These are phyloP conservation scores for Porites lutea DNA, from an alignment of 64 coral and sea anemone species.

Conservation along the genomic window DNA sequence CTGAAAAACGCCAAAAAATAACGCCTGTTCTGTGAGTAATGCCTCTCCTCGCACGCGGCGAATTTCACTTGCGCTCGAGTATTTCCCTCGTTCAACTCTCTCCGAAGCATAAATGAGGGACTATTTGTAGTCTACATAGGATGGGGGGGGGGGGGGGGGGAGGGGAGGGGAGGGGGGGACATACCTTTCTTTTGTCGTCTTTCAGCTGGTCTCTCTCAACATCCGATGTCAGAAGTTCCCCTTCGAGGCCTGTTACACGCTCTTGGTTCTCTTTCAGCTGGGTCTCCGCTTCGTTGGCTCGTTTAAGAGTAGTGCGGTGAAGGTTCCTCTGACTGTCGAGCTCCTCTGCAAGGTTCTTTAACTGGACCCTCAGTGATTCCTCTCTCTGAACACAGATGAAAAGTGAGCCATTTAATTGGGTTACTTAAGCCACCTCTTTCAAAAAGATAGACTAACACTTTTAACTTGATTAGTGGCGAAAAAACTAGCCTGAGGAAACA, in stretches of 20 bases:
- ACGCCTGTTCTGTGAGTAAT: no score
- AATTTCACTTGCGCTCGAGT: no score
- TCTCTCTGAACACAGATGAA: slow-evolving; percentile 59
- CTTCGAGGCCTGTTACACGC: slow-evolving; percentile 85
- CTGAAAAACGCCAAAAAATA: no score
- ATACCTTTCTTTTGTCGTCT: slow-evolving; percentile 94
- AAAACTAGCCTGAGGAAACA: no score
- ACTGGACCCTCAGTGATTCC: slow-evolving; percentile 73
- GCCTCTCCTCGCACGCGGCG: no score
- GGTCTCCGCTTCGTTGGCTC: slow-evolving; percentile 87
- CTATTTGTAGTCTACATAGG: no score
- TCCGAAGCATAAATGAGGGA: no score
- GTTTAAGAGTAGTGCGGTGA: slow-evolving; percentile 88
- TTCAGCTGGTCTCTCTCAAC: slow-evolving; percentile 93
- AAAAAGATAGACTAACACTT: no score
- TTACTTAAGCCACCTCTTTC: neutral
- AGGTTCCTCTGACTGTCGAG: slow-evolving; percentile 91
- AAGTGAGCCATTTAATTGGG: neutral
- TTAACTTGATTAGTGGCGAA: no score
- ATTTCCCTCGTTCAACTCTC: no score
- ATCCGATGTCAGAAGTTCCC: slow-evolving; percentile 91
- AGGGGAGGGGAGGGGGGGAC: neutral
- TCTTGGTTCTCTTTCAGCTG: slow-evolving; percentile 89
- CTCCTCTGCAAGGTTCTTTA: slow-evolving; percentile 89
- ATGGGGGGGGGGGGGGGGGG: neutral